Evolutionary conservation across 2,797 vertebrate genomes (phyloP).

Genomic region (Harpagifer antarcticus): DNA sequence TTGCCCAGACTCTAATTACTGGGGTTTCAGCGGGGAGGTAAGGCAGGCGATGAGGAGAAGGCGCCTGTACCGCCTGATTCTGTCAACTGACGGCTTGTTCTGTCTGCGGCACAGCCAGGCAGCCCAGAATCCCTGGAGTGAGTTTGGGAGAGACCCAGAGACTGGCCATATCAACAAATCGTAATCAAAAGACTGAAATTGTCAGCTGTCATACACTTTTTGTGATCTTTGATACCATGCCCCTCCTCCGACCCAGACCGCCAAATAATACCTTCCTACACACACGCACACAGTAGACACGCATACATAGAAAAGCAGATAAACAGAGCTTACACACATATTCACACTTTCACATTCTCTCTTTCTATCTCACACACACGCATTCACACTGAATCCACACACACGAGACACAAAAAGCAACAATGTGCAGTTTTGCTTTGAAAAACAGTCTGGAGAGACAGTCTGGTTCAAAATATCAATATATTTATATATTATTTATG

Average conservation of each 20-base stretch:
- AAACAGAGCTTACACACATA: conserved; percentile 12
- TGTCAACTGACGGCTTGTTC: conserved; percentile 83
- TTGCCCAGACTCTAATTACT: conserved; percentile 87
- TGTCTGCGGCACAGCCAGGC: conserved; percentile 79
- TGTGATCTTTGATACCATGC: conserved; percentile 83
- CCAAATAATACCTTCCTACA: conserved; percentile 64
- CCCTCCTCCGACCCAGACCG: conserved; percentile 70
- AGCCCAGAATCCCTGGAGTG: conserved; percentile 86
- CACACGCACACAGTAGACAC: conserved; percentile 1
- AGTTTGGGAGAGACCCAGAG: conserved; percentile 83
- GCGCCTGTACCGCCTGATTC: conserved; percentile 76
- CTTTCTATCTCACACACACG: not conserved
- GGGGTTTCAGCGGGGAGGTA: conserved; percentile 81
- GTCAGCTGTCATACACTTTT: conserved; percentile 89
- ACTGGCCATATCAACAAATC: conserved; percentile 88
- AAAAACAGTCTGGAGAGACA: conserved; percentile 24
- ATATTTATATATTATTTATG: conserved; percentile 31
- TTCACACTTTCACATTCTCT: conserved; percentile 20
- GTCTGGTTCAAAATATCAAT: conserved; percentile 22
- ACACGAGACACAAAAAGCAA: conserved; percentile 1
- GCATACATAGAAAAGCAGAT: conserved; percentile 5
- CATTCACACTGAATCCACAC: conserved; percentile 14
- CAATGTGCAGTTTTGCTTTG: conserved; percentile 31
- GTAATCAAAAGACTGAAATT: conserved; percentile 89
- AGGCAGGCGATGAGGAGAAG: conserved; percentile 75